Evolutionary conservation across 2,888 invertebrate species (phyloP).

Genomic region (Thymelicus lineola): DNA sequence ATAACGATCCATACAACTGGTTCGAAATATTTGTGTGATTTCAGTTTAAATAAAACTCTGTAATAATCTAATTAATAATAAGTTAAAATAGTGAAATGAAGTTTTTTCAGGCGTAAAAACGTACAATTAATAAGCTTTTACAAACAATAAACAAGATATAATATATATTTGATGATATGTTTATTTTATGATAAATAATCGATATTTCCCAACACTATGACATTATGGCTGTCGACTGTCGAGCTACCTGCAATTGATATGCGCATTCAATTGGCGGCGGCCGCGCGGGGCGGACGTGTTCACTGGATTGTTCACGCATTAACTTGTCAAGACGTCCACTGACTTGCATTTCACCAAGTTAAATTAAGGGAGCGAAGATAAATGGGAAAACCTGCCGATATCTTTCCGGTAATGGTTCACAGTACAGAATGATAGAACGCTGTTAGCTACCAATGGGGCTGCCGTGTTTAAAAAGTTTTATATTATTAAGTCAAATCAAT

Average conservation of each 20-base stretch:
- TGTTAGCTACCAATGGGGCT: constrained; percentile 28
- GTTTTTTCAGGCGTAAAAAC: no score
- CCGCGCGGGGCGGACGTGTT: constrained; percentile 50
- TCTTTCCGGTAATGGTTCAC: constrained; percentile 45
- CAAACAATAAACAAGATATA: no score
- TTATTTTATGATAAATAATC: background rate
- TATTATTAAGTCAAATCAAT: constrained; percentile 35
- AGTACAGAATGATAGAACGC: constrained; percentile 38
- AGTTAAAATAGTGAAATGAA: no score
- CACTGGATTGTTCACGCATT: constrained; percentile 40
- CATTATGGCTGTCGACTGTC: constrained; percentile 8
- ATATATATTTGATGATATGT: no score
- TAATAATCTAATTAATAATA: no score
- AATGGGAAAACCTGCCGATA: constrained; percentile 50
- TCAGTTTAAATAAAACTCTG: no score
- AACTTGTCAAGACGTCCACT: constrained; percentile 44
- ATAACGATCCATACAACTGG: no score
- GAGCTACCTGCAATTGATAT: constrained; percentile 58
- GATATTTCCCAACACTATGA: constrained; percentile 11
- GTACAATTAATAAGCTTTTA: no score
- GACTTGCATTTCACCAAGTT: constrained; percentile 51
- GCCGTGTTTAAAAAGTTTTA: constrained; percentile 26
- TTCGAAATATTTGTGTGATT: no score
- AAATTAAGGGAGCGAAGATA: constrained; percentile 50
- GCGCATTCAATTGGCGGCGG: constrained; percentile 70